Percentiles rank a stretch among this genome's conserved stretches.
Evolutionary conservation across 2,888 invertebrate genomes (phyloP).

Genomic region (Ernsta delagoae): DNA sequence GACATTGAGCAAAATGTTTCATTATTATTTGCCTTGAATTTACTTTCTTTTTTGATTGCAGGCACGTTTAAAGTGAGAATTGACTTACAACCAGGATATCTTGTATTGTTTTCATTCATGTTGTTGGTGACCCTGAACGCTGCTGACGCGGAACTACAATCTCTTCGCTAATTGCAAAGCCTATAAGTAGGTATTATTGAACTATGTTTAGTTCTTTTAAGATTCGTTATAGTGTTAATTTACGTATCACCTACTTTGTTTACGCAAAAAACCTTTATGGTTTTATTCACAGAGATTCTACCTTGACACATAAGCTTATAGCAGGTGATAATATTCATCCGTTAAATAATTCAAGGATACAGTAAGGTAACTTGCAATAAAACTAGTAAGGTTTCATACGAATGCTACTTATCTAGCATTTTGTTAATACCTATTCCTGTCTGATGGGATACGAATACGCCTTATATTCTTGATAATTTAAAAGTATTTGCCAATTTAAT

Average conservation of each 20-base stretch:
- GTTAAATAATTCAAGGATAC: slow-evolving; percentile 12
- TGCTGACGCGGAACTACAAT: slow-evolving; percentile 60
- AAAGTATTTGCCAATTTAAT: neutral
- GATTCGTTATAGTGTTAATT: slow-evolving; percentile 3
- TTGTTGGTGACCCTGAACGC: slow-evolving; percentile 64
- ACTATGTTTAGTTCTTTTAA: slow-evolving; percentile 36
- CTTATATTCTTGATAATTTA: too few species aligned
- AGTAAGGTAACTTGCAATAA: neutral
- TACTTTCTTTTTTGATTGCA: slow-evolving; percentile 35
- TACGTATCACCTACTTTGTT: slow-evolving; percentile 8
- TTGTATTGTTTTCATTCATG: slow-evolving; percentile 54
- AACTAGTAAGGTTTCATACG: slow-evolving; percentile 5
- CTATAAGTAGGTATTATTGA: slow-evolving; percentile 40
- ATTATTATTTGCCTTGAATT: slow-evolving; percentile 34
- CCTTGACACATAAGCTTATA: slow-evolving; percentile 11
- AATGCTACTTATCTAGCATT: neutral
- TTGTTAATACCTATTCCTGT: too few species aligned
- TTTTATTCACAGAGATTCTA: slow-evolving; percentile 10
- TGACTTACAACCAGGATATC: slow-evolving; percentile 44
- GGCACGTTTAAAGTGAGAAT: slow-evolving; percentile 14
- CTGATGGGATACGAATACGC: too few species aligned
- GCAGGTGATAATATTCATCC: slow-evolving; percentile 17
- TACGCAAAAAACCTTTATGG: neutral
- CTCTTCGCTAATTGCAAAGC: slow-evolving; percentile 59
- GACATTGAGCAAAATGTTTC: slow-evolving; percentile 37